phyloP scores from a whole-genome alignment of 1,140 invertebrate genomes.

The Drosophila melanogaster region Release_6_plus_ISO1_MT NT_033777.3:18916001-18916500 shows the following conservation, averaged over 20 bases:
- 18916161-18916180: neutral
- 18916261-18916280: too few species aligned
- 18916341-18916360: neutral
- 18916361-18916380: neutral
- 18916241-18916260: too few species aligned
- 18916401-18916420: neutral
- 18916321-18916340: too few species aligned
- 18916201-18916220: too few species aligned
- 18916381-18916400: neutral
- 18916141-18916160: too few species aligned
- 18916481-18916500: slow-evolving; percentile 9
- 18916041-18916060: slow-evolving; percentile 18
- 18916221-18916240: too few species aligned
- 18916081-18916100: slow-evolving; percentile 14
- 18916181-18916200: too few species aligned
- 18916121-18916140: neutral
- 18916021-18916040: neutral
- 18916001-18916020: slow-evolving; percentile 50
- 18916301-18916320: too few species aligned
- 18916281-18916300: too few species aligned
- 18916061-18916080: slow-evolving; percentile 2
- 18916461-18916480: neutral
- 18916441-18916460: too few species aligned
- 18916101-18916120: slow-evolving; percentile 9
- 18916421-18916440: slow-evolving; percentile 14